phyloP scores from a whole-genome alignment of 2,888 invertebrate species.

The Ennomos quercinarius region DNA sequence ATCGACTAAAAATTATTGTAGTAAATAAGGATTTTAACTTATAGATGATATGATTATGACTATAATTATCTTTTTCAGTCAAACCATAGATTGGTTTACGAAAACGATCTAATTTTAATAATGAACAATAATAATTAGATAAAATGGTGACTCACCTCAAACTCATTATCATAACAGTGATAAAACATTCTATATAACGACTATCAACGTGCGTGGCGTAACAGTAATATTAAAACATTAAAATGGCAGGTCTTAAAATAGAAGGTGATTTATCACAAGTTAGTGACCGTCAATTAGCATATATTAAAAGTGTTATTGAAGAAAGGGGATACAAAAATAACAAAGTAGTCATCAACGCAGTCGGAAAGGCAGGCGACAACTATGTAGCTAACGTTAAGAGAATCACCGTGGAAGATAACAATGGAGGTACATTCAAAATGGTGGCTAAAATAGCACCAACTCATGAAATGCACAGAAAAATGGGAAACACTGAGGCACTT shows the following conservation, averaged over 20 bases:
- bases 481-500: slow-evolving; percentile 29
- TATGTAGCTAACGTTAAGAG: slow-evolving; percentile 46
- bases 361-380: slow-evolving; percentile 49
- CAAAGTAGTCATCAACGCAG: slow-evolving; percentile 31
- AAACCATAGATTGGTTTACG: too few relatives aligned
- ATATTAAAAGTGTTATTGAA: slow-evolving; percentile 30
- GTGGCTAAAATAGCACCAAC: slow-evolving; percentile 53
- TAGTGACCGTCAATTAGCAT: slow-evolving; percentile 34
- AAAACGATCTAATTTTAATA: too few relatives aligned
- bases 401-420: slow-evolving; percentile 39
- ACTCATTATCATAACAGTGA: too few relatives aligned
- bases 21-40: too few relatives aligned
- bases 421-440: slow-evolving; percentile 47
- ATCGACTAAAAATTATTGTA: too few relatives aligned
- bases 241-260: slow-evolving; percentile 33
- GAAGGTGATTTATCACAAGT: slow-evolving; percentile 37
- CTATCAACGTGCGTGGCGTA: too few relatives aligned
- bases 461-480: slow-evolving; percentile 33
- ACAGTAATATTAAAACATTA: background rate
- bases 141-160: too few relatives aligned
- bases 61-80: too few relatives aligned
- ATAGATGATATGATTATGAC: too few relatives aligned
- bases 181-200: too few relatives aligned
- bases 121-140: too few relatives aligned
- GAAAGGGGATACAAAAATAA: slow-evolving; percentile 30